Percentiles rank a stretch among this genome's conserved stretches.
Evolutionary conservation across 2,888 invertebrate genomes (phyloP).

Genomic region (Trimorus sp.): DNA sequence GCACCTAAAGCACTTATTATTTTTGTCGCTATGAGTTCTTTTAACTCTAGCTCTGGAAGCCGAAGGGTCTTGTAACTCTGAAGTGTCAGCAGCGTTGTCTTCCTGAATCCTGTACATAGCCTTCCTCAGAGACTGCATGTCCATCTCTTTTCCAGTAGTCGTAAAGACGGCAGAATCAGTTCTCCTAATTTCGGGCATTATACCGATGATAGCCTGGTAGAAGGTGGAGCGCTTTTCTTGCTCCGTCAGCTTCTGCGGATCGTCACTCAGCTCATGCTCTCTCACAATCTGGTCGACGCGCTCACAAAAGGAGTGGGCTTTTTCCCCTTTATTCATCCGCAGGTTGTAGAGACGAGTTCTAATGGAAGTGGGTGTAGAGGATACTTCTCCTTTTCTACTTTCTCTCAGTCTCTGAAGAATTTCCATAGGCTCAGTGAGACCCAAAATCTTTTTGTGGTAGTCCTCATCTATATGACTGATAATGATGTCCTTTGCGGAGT

Average conservation of each 20-base stretch:
- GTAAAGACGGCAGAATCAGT: conserved; percentile 54
- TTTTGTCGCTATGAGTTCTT: neutral
- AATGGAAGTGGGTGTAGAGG: conserved; percentile 56
- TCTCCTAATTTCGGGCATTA: conserved; percentile 51
- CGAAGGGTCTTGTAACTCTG: conserved; percentile 8
- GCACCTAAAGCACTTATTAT: conserved; percentile 53
- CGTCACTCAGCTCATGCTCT: conserved; percentile 50
- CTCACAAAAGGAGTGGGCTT: conserved; percentile 51
- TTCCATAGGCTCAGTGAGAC: conserved; percentile 55
- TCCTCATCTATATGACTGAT: conserved; percentile 55
- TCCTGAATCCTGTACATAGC: conserved; percentile 47
- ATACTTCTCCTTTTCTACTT: conserved; percentile 51
- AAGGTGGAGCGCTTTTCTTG: conserved; percentile 58
- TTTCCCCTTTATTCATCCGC: conserved; percentile 27
- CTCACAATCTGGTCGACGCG: conserved; percentile 53
- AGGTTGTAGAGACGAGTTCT: conserved; percentile 46
- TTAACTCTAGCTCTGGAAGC: neutral
- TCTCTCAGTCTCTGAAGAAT: conserved; percentile 45
- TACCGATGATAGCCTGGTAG: conserved; percentile 61
- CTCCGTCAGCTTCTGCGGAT: conserved; percentile 37
- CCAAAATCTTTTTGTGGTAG: conserved; percentile 60
- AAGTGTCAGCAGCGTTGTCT: conserved; percentile 41
- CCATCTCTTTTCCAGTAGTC: conserved; percentile 60
- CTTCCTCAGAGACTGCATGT: conserved; percentile 52
- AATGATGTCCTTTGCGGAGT: conserved; percentile 63